Percentiles rank a stretch among this genome's conserved stretches.
Conservation (phyloP, 2,113 vertebrate species). For the Mesembrinibis cayennensis region DNA sequence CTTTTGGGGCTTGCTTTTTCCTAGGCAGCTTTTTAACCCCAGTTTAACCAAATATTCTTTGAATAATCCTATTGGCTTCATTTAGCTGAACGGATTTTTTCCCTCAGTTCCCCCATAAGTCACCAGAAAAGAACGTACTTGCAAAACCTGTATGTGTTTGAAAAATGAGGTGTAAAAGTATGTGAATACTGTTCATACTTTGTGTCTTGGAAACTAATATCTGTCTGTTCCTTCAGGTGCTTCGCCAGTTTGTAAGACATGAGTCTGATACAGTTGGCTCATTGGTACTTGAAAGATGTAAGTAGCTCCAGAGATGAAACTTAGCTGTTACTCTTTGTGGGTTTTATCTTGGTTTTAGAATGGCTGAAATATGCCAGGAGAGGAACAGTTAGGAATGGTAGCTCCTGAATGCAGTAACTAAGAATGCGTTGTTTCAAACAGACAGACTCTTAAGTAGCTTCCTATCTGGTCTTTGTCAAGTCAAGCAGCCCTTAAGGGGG, state of each 20-base stretch:
- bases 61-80: background rate
- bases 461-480: background rate
- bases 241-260: constrained; percentile 82
- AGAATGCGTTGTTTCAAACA: background rate
- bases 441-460: background rate
- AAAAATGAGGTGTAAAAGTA: rapidly evolving
- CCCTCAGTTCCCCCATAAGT: rapidly evolving
- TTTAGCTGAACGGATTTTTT: background rate
- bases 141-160: background rate
- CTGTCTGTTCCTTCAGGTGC: constrained; percentile 72
- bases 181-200: background rate
- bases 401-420: background rate
- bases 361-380: background rate
- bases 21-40: background rate
- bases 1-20: background rate
- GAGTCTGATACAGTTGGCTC: constrained; percentile 71
- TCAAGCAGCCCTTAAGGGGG: background rate
- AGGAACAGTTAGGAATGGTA: background rate
- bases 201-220: background rate
- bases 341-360: background rate
- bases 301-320: constrained; percentile 60
- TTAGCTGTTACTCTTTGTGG: background rate
- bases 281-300: constrained; percentile 89
- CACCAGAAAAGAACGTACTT: rapidly evolving
- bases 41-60: background rate